Percentiles rank a stretch among this genome's conserved stretches.
phyloP scores from a whole-genome alignment of 2,888 invertebrate species.

The Oegoconia quadripuncta region DNA sequence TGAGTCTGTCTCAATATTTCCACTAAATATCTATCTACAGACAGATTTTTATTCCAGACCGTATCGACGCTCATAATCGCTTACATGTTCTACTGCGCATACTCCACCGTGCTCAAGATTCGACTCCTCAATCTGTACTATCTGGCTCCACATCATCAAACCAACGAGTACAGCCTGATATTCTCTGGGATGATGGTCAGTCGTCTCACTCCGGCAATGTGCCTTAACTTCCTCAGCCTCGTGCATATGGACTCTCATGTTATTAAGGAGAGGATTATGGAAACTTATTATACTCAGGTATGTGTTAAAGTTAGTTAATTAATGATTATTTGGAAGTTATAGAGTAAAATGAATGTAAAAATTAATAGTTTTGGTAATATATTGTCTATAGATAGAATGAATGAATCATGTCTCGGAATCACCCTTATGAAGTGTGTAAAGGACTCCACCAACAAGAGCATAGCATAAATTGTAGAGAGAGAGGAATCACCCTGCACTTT shows the following conservation, averaged over 20 bases:
- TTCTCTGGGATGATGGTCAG: slow-evolving; percentile 99
- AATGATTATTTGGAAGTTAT: too few species aligned
- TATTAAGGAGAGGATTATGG: slow-evolving; percentile 87
- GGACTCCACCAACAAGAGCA: too few species aligned
- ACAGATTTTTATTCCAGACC: slow-evolving; percentile 73
- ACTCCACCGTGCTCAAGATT: slow-evolving; percentile 98
- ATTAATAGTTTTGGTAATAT: too few species aligned
- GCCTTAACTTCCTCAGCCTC: slow-evolving; percentile 97
- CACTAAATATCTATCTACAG: too few species aligned
- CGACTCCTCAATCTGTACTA: slow-evolving; percentile 97
- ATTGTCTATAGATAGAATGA: too few species aligned
- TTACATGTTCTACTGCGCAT: slow-evolving; percentile 98
- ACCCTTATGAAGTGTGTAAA: too few species aligned
- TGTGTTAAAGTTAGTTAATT: too few species aligned
- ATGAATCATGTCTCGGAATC: too few species aligned
- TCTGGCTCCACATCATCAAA: slow-evolving; percentile 97
- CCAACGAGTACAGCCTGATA: slow-evolving; percentile 98
- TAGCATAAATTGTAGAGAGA: too few species aligned
- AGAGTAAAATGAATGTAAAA: too few species aligned
- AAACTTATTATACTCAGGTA: slow-evolving; percentile 97
- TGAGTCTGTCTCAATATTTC: too few species aligned
- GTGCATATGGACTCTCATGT: slow-evolving; percentile 99
- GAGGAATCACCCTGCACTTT: too few species aligned
- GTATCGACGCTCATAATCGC: slow-evolving; percentile 94
- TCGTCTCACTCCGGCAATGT: slow-evolving; percentile 98